Evolutionary conservation across 2,797 vertebrate species (phyloP), one percentile per base, ranked within the genome.

Genomic region (Myotis myotis): DNA sequence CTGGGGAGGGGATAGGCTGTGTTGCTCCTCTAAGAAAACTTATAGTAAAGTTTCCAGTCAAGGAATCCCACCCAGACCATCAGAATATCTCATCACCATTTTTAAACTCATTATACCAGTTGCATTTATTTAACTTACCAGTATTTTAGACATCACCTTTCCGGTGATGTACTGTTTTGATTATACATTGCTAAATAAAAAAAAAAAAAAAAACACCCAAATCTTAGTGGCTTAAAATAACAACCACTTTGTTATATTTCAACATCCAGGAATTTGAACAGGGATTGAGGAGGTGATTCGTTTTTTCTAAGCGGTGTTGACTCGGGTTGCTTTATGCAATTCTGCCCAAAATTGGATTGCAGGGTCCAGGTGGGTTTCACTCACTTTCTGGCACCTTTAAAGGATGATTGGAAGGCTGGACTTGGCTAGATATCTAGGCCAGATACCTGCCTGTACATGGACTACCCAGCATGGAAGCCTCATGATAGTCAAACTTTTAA

Each of bases 181-280:
- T 92, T 36, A 66, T 82, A n/a, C 19, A 16, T 75, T 85, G 20
- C n/a, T 76, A 9, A 49, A 38, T 51, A 44, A 79, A 89, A 22
- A 57, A 57, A 57, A 9, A 57, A 57, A 55, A 4, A 10, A 57
- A 57, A 57, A 5, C 57, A 83, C 8, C 8, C 53, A 89, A 30
- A 11, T 55, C 8, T 89, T 83, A 68, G 2, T 60, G 6, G n/a
- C 12, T 82, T 91, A 75, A 82, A 80, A 79, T 5, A 60, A 53
- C 23, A 12, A 55, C 5, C 9, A 30, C 72, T 55, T 83, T 79
- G 10, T 82, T 23, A 3, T 49, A 74, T 20, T 11, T 95, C 17
- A 55, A 62, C 8, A 74, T 88, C 17, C 70, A 79, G 8, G 47
- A 81, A 68, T 81, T 71, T 74, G 38, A 5, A 71, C 17, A 41